phyloP scores from a whole-genome alignment of 1,140 invertebrate species.

The Drosophila mauritiana region DNA sequence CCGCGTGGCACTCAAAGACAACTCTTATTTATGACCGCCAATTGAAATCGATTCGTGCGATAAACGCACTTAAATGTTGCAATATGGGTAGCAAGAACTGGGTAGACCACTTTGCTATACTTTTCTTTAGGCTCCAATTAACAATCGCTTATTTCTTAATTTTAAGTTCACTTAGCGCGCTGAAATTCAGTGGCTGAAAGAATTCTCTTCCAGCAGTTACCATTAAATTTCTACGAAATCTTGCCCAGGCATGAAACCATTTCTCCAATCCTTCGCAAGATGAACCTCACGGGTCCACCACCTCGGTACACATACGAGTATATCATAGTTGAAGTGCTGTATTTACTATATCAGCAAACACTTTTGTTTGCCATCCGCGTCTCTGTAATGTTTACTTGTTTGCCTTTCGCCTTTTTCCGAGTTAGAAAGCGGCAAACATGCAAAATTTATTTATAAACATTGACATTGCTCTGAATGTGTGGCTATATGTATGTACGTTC shows the following conservation, averaged over 20 bases:
- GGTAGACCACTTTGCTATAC: background rate
- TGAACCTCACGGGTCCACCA: background rate
- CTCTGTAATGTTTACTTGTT: slow-evolving; percentile 44
- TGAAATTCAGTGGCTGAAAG: too few species aligned
- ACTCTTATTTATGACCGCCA: slow-evolving; percentile 22
- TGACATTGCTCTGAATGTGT: slow-evolving; percentile 48
- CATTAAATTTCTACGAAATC: background rate
- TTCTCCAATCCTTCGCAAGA: background rate
- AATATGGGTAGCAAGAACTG: background rate
- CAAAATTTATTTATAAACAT: slow-evolving; percentile 61
- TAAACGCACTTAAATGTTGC: slow-evolving; percentile 15
- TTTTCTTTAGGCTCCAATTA: background rate
- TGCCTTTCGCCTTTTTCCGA: slow-evolving; percentile 48
- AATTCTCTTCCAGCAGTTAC: background rate
- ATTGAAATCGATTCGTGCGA: slow-evolving; percentile 25
- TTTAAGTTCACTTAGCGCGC: too few species aligned
- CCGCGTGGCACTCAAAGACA: slow-evolving; percentile 21
- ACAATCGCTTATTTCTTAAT: too few species aligned
- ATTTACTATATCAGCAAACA: slow-evolving; percentile 59
- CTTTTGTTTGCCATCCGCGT: slow-evolving; percentile 47
- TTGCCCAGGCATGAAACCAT: slow-evolving; percentile 11
- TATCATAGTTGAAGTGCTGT: slow-evolving; percentile 38
- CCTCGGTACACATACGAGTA: background rate
- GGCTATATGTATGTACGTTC: background rate
- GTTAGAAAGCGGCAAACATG: slow-evolving; percentile 47